Conservation (phyloP, 1,140 invertebrate genomes). For the Drosophila leontia region DNA sequence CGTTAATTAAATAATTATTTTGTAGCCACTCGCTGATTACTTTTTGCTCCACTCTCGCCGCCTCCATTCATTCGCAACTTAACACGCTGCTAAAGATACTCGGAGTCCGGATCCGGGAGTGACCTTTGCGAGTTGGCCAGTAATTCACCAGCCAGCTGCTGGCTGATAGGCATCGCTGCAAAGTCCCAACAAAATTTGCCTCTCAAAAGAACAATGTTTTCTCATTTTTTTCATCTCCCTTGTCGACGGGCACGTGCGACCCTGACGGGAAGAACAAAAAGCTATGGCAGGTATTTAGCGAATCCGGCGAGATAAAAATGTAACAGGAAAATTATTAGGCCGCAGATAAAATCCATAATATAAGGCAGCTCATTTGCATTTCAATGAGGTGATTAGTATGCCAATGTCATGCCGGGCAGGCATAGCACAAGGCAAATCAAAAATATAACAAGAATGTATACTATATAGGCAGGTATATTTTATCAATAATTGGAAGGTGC, state of each 20-base stretch:
- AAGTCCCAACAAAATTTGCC: conserved; percentile 22
- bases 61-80: conserved; percentile 67
- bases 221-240: conserved; percentile 12
- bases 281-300: conserved; percentile 58
- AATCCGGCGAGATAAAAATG: conserved; percentile 52
- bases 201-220: conserved; percentile 11
- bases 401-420: conserved; percentile 44
- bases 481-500: conserved; percentile 24
- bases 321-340: conserved; percentile 70
- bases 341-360: conserved; percentile 69
- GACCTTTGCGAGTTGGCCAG: conserved; percentile 20
- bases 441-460: conserved; percentile 18
- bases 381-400: conserved; percentile 79
- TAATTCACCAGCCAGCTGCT: conserved; percentile 14
- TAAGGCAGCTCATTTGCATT: conserved; percentile 74
- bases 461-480: conserved; percentile 3
- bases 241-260: conserved; percentile 38
- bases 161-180: conserved; percentile 39
- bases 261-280: conserved; percentile 20
- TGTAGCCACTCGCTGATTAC: conserved; percentile 80
- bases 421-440: conserved; percentile 18
- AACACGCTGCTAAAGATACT: conserved; percentile 38
- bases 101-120: conserved; percentile 1
- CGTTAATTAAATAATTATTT: conserved; percentile 84
- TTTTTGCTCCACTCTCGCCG: conserved; percentile 52